Evolutionary conservation across 2,888 invertebrate genomes (phyloP), one percentile per base, ranked within the genome.

Genomic region (Lysandra bellargus): DNA sequence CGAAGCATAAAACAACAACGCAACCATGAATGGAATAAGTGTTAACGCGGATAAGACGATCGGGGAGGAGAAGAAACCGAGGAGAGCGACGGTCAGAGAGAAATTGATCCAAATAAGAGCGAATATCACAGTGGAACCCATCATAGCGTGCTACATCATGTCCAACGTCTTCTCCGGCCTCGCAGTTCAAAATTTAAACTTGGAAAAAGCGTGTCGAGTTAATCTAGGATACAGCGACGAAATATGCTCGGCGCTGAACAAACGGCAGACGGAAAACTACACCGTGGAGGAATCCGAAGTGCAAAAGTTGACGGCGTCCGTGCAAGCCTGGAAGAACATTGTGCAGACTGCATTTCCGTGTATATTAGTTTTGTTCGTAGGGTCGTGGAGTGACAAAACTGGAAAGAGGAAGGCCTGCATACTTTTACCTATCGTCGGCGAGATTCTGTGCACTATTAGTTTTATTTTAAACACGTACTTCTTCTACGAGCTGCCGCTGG

Each of bases 181-280:
- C 82, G 97, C 98, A 79, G 96, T 97, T 64, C 98, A 98, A 89
- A 98, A 98, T 91, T 91, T 98, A 80, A 97, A 97, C 89, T 95
- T 98, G 84, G 98, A 98, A 88, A 98, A 98, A 90, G 98, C 98
- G 2, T 98, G 98, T 88, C 93, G 97, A 80, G 98, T 98, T 40
- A 98, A 98, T 88, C 95, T 98, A 86, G 95, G 95, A 0, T 97
- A 97, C 84, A 95, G 96, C 49, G 96, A 96, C 80, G 95, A 96
- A 86, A 95, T 98, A 53, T 98, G 98, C 87, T 96, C 96, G 82
- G 97, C 97, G 1, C 89, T 98, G 64, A 96, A 97, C 30, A 95
- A 95, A 78, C 95, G 97, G 83, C 96, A 97, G 85, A 97, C 97
- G 17, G 96, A 95, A 77, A 96, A 96, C 85, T 96, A 96, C 86